A percentile compares a stretch with the other conserved stretches of the same genome.
Conservation (phyloP, 2,113 vertebrate species). For the Platichthys stellatus region DNA sequence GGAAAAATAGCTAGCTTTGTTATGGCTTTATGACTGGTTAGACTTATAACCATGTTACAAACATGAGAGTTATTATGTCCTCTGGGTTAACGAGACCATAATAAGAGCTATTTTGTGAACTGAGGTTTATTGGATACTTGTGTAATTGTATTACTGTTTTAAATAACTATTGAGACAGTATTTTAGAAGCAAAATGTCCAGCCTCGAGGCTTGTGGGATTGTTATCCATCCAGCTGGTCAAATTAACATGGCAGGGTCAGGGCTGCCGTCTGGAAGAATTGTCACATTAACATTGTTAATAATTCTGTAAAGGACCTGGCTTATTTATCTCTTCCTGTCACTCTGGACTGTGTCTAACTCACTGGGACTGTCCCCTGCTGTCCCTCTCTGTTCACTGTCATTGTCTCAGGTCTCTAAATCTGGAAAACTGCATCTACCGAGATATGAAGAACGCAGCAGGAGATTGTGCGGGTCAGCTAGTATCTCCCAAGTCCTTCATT, state of each 20-base stretch:
- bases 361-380: not conserved
- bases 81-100: too few relatives aligned
- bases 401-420: not conserved
- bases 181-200: not conserved
- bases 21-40: too few relatives aligned
- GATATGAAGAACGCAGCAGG: too few relatives aligned
- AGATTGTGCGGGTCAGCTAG: not conserved
- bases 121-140: not conserved
- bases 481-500: not conserved
- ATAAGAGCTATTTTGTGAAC: not conserved
- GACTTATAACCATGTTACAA: not conserved
- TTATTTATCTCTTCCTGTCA: constrained; percentile 42
- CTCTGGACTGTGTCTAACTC: not conserved
- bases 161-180: not conserved
- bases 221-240: constrained; percentile 21
- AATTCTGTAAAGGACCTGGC: constrained; percentile 15
- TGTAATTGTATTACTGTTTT: not conserved
- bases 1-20: too few relatives aligned
- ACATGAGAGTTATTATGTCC: too few relatives aligned
- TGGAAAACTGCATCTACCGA: too few relatives aligned
- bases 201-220: not conserved
- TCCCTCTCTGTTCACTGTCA: not conserved
- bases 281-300: constrained; percentile 51
- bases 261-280: constrained; percentile 27
- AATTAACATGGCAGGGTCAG: constrained; percentile 50